Base-by-base conservation (phyloP, 2,888 invertebrate species). In the Agriotes lineatus region DNA sequence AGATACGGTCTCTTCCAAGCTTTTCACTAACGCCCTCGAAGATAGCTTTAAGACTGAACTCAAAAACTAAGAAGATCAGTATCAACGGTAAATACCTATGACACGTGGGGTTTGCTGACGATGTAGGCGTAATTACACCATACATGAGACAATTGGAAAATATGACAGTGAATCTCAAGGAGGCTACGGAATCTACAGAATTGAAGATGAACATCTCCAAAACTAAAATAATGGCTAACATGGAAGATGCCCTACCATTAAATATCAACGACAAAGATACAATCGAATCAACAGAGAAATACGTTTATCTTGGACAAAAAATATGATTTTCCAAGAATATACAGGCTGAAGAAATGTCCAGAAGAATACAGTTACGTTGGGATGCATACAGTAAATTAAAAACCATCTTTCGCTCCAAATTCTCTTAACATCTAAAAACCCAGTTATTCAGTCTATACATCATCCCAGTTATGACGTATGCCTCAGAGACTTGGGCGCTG, bases 101-200 rank as follows among this genome's bases (percentile, higher is more conserved):
- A 30, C 30, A 30, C 30, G 5, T 30, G 30, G 9, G 30, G 30
- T 4, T 30, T 30, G 30, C 9, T 30, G 30, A 30, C 30, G 4
- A 30, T 9, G 9, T 30, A 30, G 30, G 4, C 30, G 30, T 30
- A 30, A 30, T 30, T 30, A n/a, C n/a, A n/a, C n/a, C n/a, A n/a
- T n/a, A n/a, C n/a, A n/a, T n/a, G n/a, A n/a, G n/a, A n/a, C n/a
- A 30, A 30, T 9, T 30, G 30, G 56, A 69, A 30, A 44, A 20
- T 22, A 52, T 16, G 5, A 42, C n/a, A 42, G n/a, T 14, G n/a
- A n/a, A 16, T 5, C 42, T 42, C 42, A 42, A 42, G 42, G 30
- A 30, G 30, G 4, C 42, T 14, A 42, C 12, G n/a, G 42, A 6
- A 30, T 30, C n/a, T 30, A 30, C 4, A 30, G 30, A n/a, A n/a